Base-by-base conservation (phyloP, 2,888 invertebrate species). In the Campoplex capitator region DNA sequence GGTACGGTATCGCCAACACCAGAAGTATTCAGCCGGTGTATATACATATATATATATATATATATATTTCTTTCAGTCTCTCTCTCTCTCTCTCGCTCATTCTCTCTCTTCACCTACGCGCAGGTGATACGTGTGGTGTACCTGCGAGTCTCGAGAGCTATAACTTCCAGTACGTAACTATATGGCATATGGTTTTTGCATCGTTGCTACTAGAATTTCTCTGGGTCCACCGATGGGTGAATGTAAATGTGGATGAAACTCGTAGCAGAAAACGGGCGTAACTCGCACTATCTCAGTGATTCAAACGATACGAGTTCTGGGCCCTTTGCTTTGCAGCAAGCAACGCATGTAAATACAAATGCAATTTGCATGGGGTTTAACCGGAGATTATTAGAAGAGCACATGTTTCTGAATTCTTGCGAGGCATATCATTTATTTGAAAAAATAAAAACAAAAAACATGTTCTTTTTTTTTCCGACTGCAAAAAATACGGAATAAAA, bases 111-210 rank as follows among this genome's bases (percentile, higher is more conserved):
- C 54, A 35, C 51, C 62, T 84, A 82, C 75, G 58, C 28, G 65
- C 84, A 81, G 80, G 77, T 84, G 84, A 81, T 81, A 78, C 81
- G 83, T 70, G 85, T 83, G 65, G 74, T 23, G 23, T 68, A 80
- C 71, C 77, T 68, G 83, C 76, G 80, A 77, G 54, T 86, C 79
- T 75, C 54, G 51, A 67, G 67, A 83, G 79, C 74, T 51, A 75
- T 78, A 79, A 78, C 85, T 76, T 74, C 32, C 77, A 48, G 67
- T 77, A 81, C 67, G 82, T 82, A 85, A 81, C 76, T 81, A 77
- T 74, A 81, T 73, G 73, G 74, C 74, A 38, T 75, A 75, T 45
- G 58, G 45, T 75, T 62, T 65, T 78, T 78, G 67, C 75, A 65
- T 75, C 54, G 62, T 38, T 35, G 68, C 70, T n/a, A 45, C 65